Evolutionary conservation across 2,113 vertebrate species (phyloP).

Genomic region (Callocephalon fimbriatum): DNA sequence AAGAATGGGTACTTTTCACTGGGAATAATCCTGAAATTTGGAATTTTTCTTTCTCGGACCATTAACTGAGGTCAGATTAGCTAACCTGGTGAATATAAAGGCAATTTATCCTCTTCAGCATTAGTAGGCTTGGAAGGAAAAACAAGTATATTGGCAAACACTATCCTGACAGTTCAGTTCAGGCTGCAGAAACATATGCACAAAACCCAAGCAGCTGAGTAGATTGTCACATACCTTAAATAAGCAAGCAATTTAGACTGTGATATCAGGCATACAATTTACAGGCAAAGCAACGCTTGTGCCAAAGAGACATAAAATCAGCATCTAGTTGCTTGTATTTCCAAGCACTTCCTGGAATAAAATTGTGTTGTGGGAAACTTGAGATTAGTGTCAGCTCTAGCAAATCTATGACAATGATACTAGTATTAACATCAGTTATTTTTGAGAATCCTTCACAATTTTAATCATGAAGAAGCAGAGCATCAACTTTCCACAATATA

Average conservation of each 20-base stretch:
- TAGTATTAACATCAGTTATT: not conserved
- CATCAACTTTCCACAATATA: not conserved
- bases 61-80: not conserved
- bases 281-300: slow-evolving; percentile 52
- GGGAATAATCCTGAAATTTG: not conserved
- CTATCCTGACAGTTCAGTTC: not conserved
- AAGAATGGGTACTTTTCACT: not conserved
- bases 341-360: slow-evolving; percentile 36
- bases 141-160: not conserved
- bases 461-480: not conserved
- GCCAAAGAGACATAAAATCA: slow-evolving; percentile 45
- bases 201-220: not conserved
- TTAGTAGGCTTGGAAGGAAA: not conserved
- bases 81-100: not conserved
- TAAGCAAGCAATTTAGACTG: not conserved
- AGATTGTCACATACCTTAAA: not conserved
- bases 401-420: not conserved
- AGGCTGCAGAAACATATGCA: not conserved
- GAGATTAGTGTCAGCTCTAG: not conserved
- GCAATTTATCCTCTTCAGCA: not conserved
- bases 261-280: not conserved
- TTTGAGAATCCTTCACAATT: not conserved
- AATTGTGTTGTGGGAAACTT: not conserved
- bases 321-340: slow-evolving; percentile 45
- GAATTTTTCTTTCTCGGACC: not conserved